phyloP scores from a whole-genome alignment of 92 coral and sea anemone genomes.

The Micromussa lordhowensis region DNA sequence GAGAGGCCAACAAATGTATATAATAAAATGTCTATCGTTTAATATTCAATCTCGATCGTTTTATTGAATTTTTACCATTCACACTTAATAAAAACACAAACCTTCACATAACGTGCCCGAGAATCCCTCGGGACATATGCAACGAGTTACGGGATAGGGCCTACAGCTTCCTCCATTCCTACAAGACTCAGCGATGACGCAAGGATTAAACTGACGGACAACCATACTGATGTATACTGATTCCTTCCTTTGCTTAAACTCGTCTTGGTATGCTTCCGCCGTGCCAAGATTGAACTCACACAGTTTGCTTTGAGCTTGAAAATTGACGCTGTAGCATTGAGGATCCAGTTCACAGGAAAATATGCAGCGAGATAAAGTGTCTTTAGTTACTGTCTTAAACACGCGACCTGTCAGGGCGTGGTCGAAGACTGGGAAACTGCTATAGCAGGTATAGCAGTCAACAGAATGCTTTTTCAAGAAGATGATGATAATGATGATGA shows the following conservation, averaged over 20 bases:
- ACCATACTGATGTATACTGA: conserved; percentile 36
- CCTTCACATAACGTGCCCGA: conserved; percentile 27
- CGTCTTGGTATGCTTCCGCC: not conserved
- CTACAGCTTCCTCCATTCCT: conserved; percentile 19
- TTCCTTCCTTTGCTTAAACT: conserved; percentile 30
- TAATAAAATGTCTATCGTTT: too few species aligned
- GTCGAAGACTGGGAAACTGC: conserved; percentile 25
- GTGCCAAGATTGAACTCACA: conserved; percentile 50
- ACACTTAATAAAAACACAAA: not conserved
- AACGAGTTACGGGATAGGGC: conserved; percentile 26
- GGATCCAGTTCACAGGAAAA: conserved; percentile 32
- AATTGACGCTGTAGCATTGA: conserved; percentile 47
- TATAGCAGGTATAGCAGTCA: conserved; percentile 16
- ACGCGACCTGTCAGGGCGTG: conserved; percentile 45
- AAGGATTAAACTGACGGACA: conserved; percentile 16
- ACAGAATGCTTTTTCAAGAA: not conserved
- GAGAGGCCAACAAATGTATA: too few species aligned
- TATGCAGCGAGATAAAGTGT: conserved; percentile 30
- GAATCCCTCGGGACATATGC: conserved; percentile 22
- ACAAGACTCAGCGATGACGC: not conserved
- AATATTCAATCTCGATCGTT: too few species aligned
- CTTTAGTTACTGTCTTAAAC: not conserved
- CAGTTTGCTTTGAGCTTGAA: not conserved
- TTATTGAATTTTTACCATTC: not conserved
- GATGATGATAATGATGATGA: not conserved